These are phyloP conservation scores for Lepilemur septentrionalis DNA, from an alignment of 2,797 vertebrate genomes.

Conservation along the genomic window DNA sequence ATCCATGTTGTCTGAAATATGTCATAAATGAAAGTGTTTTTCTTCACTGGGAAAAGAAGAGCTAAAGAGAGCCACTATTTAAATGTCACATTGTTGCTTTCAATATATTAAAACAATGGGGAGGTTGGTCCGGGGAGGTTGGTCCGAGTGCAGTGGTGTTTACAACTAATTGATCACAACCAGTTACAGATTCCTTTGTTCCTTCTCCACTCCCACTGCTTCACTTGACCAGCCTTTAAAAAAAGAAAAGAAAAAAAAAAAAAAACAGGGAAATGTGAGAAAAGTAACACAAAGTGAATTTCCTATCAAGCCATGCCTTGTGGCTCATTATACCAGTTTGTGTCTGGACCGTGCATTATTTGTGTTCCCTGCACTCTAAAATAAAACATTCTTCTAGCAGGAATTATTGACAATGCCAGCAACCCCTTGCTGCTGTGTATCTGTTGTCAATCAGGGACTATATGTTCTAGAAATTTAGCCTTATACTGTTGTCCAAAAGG, in stretches of 20 bases:
- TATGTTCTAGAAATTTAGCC: neutral
- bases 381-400: neutral
- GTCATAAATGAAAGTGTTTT: slow-evolving; percentile 83
- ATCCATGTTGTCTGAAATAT: slow-evolving; percentile 73
- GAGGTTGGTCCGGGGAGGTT: neutral
- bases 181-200: too few relatives aligned
- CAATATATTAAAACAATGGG: neutral
- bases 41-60: slow-evolving; percentile 83
- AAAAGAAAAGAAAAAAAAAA: neutral
- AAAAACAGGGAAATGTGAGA: neutral
- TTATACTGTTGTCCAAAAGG: neutral
- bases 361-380: neutral
- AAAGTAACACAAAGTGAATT: neutral
- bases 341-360: neutral
- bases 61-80: neutral
- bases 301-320: neutral
- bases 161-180: too few relatives aligned
- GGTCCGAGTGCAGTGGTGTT: too few relatives aligned
- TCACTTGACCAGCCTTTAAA: too few relatives aligned
- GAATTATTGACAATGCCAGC: slow-evolving; percentile 5
- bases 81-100: slow-evolving; percentile 26
- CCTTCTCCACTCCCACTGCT: too few relatives aligned
- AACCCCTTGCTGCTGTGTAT: neutral
- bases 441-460: neutral
- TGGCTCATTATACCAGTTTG: neutral